Percentiles rank a stretch among this genome's conserved stretches.
Evolutionary conservation across 2,113 vertebrate genomes (phyloP).

Genomic region (Ceratotherium simum): DNA sequence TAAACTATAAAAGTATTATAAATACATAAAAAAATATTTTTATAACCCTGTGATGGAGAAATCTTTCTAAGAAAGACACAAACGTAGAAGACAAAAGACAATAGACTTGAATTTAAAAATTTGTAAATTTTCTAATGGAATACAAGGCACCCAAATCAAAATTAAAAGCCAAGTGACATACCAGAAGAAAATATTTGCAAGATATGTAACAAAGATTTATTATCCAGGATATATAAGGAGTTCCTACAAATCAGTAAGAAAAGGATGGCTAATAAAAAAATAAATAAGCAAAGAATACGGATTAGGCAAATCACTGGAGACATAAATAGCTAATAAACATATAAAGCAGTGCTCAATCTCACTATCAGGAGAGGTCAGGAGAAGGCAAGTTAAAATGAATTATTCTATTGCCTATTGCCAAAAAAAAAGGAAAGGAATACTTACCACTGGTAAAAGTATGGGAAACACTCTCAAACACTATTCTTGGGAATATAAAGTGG

Average conservation of each 20-base stretch:
- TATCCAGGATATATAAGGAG: neutral
- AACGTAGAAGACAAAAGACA: constrained; percentile 27
- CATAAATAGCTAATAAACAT: neutral
- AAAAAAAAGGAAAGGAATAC: neutral
- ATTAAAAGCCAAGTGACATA: constrained; percentile 15
- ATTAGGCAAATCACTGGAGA: neutral
- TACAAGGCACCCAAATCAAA: neutral
- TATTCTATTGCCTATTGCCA: neutral
- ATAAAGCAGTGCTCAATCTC: neutral
- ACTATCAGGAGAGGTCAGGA: neutral
- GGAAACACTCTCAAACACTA: neutral
- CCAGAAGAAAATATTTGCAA: neutral
- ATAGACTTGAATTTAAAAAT: neutral
- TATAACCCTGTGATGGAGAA: neutral
- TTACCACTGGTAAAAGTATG: neutral
- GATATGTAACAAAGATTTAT: constrained; percentile 7
- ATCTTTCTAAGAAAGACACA: neutral
- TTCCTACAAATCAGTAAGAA: constrained; percentile 22
- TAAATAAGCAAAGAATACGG: constrained; percentile 2
- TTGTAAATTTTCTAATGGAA: neutral
- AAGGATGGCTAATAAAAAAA: neutral
- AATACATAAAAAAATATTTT: neutral
- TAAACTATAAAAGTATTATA: constrained; percentile 38
- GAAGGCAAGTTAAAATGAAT: neutral
- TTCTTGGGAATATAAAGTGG: neutral